Conservation (phyloP, 2,113 vertebrate species). For the Ictalurus punctatus region DNA sequence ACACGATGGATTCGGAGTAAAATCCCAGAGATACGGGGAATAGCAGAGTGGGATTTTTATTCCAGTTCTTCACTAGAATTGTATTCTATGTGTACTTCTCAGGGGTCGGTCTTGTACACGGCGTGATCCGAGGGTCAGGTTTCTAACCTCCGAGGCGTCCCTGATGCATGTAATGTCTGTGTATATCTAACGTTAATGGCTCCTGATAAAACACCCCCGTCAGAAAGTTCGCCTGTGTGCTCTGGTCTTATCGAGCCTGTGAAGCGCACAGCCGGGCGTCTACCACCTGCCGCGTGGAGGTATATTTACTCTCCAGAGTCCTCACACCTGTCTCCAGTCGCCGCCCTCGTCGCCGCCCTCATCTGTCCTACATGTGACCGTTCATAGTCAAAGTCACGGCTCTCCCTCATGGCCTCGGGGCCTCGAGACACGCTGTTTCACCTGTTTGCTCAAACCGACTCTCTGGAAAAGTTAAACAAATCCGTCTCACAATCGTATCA, state of each 20-base stretch:
- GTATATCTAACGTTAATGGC: background rate
- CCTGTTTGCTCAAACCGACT: constrained; percentile 26
- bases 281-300: constrained; percentile 24
- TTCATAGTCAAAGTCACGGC: background rate
- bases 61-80: background rate
- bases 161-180: background rate
- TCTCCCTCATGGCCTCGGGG: background rate
- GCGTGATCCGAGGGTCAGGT: background rate
- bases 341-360: background rate
- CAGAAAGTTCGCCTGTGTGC: background rate
- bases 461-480: constrained; percentile 33
- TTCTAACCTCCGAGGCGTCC: background rate
- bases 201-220: background rate
- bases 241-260: background rate
- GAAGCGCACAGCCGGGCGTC: background rate
- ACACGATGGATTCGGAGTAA: too few relatives aligned
- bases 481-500: constrained; percentile 27
- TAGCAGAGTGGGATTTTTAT: background rate
- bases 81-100: background rate
- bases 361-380: background rate
- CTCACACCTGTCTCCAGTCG: constrained; percentile 5
- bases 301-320: constrained; percentile 30
- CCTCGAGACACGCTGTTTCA: background rate
- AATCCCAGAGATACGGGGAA: too few relatives aligned
- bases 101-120: too few relatives aligned